Evolutionary conservation across 1,140 invertebrate genomes (phyloP).

Genomic region (Eriocheir sinensis): DNA sequence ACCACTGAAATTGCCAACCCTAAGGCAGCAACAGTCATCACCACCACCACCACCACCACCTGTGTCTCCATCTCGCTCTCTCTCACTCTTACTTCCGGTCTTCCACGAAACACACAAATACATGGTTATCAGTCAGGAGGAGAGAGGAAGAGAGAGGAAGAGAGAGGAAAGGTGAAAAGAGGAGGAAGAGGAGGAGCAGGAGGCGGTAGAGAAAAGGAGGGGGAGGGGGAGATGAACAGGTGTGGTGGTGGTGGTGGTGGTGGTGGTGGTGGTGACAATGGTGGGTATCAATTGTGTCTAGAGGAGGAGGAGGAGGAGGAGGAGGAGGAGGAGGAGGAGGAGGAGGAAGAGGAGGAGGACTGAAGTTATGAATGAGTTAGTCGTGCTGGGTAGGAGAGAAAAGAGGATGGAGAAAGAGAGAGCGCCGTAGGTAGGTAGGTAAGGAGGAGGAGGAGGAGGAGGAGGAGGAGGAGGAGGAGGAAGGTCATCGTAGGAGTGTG

Average conservation of each 20-base stretch:
- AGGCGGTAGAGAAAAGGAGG: background rate
- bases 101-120: background rate
- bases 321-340: no score
- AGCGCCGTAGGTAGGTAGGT: background rate
- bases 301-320: background rate
- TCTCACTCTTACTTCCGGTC: constrained; percentile 4
- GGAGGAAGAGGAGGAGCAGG: background rate
- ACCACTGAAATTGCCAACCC: no score
- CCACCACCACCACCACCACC: no score
- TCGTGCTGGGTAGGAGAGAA: background rate
- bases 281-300: no score
- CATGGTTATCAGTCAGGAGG: background rate
- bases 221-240: background rate
- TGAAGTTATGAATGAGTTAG: no score
- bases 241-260: background rate
- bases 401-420: background rate
- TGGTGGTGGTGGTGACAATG: background rate
- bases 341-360: background rate
- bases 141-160: background rate
- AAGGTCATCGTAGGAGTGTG: constrained; percentile 23
- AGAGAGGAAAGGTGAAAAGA: background rate
- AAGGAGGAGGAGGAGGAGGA: background rate
- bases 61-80: no score
- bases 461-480: constrained; percentile 18
- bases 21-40: no score